phyloP scores from a whole-genome alignment of 2,888 invertebrate genomes.

The Parnassius orleans region DNA sequence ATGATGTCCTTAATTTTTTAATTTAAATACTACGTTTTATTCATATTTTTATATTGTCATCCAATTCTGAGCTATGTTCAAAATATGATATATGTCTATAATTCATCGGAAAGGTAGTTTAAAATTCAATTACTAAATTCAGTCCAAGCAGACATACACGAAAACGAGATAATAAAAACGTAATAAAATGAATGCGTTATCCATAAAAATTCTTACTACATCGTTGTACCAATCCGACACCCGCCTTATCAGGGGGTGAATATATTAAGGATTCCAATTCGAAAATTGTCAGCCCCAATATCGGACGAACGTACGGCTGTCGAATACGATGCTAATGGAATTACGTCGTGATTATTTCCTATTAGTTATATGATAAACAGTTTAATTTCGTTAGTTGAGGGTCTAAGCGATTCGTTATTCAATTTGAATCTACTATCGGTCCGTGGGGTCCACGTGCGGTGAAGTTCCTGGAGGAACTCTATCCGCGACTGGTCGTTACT shows the following conservation, averaged over 20 bases:
- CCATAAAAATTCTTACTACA: conserved; percentile 8
- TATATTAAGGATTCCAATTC: conserved; percentile 73
- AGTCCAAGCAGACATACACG: no score
- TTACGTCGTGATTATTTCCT: conserved; percentile 68
- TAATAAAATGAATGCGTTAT: not conserved
- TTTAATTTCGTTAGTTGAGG: conserved; percentile 31
- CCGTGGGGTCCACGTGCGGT: no score
- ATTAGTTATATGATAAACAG: conserved; percentile 69
- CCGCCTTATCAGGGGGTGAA: conserved; percentile 55
- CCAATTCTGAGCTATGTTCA: no score
- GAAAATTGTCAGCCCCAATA: conserved; percentile 76
- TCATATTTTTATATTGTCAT: no score
- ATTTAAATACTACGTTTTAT: no score
- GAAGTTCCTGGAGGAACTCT: no score
- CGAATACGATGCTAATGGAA: conserved; percentile 63
- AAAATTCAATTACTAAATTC: no score
- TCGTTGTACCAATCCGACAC: conserved; percentile 21
- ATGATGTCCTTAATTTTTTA: no score
- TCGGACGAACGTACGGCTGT: conserved; percentile 59
- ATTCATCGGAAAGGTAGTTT: no score
- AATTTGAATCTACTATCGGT: conserved; percentile 9
- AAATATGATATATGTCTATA: no score
- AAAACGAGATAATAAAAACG: no score
- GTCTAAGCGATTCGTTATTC: conserved; percentile 24
- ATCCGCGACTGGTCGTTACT: no score